These are phyloP conservation scores for Apamea anceps DNA, from an alignment of 2,888 invertebrate species.

Conservation along the genomic window DNA sequence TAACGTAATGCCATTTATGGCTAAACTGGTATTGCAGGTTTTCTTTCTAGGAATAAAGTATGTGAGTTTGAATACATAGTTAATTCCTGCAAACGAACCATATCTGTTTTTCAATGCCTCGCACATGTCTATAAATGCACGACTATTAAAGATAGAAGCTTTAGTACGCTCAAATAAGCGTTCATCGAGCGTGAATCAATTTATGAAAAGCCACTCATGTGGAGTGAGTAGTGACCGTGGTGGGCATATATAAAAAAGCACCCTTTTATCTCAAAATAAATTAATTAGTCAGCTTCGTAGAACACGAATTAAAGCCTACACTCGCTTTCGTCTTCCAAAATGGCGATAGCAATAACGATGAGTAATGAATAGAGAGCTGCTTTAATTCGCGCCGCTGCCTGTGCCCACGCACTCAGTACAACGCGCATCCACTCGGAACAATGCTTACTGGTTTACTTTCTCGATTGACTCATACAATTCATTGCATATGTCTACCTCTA, in stretches of 20 bases:
- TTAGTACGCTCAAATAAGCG: constrained; percentile 80
- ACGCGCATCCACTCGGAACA: constrained; percentile 90
- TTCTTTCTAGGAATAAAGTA: background rate
- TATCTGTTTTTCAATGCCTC: constrained; percentile 17
- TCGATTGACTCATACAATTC: constrained; percentile 89
- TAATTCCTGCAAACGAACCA: constrained; percentile 11
- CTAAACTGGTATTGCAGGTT: background rate
- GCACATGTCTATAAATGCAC: constrained; percentile 63
- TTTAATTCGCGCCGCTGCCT: constrained; percentile 88
- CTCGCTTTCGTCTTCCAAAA: constrained; percentile 88
- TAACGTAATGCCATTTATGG: background rate
- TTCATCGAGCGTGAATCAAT: constrained; percentile 81
- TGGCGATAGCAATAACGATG: constrained; percentile 89
- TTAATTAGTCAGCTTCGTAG: constrained; percentile 74
- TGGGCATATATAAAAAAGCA: constrained; percentile 76
- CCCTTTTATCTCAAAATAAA: constrained; percentile 76
- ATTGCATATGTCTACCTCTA: constrained; percentile 85
- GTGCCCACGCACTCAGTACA: constrained; percentile 85
- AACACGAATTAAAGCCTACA: constrained; percentile 81
- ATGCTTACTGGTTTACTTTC: constrained; percentile 90
- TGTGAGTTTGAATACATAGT: background rate
- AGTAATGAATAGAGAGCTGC: constrained; percentile 90
- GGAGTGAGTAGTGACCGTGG: constrained; percentile 73
- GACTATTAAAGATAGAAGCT: constrained; percentile 70
- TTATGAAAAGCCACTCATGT: constrained; percentile 79